Evolutionary conservation across 2,113 vertebrate species (phyloP).

Genomic region (Mungos mungo): DNA sequence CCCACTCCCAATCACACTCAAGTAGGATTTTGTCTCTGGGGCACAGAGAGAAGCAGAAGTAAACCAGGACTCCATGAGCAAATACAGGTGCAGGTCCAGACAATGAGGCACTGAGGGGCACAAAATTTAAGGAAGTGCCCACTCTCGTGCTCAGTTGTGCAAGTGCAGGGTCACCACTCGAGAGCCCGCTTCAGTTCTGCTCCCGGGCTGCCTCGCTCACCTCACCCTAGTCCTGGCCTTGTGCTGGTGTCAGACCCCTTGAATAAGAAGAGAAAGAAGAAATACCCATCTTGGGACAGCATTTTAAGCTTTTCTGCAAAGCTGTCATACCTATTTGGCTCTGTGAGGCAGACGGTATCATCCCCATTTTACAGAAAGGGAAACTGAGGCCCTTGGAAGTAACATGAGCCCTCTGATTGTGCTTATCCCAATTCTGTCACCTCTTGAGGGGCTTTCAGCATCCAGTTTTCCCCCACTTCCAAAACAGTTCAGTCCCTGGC

Average conservation of each 20-base stretch:
- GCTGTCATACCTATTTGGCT: background rate
- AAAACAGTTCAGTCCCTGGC: background rate
- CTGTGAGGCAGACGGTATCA: background rate
- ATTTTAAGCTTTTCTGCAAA: background rate
- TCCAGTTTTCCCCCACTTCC: background rate
- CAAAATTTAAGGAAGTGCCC: background rate
- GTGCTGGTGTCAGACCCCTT: background rate
- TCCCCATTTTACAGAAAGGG: constrained; percentile 1
- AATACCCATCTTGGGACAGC: background rate
- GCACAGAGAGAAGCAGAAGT: background rate
- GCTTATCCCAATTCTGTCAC: background rate
- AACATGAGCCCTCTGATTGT: background rate
- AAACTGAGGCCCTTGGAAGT: background rate
- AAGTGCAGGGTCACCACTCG: background rate
- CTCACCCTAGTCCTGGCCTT: background rate
- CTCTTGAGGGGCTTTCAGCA: background rate
- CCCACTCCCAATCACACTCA: background rate
- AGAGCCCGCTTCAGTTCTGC: background rate
- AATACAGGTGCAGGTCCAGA: background rate
- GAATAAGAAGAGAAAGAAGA: background rate
- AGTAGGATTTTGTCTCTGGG: background rate
- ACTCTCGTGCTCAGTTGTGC: fast-evolving
- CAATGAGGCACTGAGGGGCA: fast-evolving
- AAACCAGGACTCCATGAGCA: background rate
- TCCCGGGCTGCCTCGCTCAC: background rate